Percentiles rank a stretch among this genome's conserved stretches.
Evolutionary conservation across 2,888 invertebrate species (phyloP).

Genomic region (Caenorhabditis sp.): DNA sequence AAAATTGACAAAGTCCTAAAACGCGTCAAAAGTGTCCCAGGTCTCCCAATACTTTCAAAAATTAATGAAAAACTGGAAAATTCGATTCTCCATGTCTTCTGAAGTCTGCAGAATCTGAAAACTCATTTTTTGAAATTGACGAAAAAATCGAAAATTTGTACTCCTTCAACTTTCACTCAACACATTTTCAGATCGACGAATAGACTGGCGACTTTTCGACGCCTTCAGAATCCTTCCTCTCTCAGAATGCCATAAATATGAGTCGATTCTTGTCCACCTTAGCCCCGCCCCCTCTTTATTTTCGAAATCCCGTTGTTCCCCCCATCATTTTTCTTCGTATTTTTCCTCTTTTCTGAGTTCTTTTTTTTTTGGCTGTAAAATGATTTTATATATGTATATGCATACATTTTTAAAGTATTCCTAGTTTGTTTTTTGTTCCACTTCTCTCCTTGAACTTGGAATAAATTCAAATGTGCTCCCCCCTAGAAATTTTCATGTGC

Average conservation of each 20-base stretch:
- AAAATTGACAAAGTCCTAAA: too few relatives aligned
- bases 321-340: neutral
- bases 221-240: too few relatives aligned
- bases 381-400: too few relatives aligned
- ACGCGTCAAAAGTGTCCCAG: too few relatives aligned
- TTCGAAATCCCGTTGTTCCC: neutral
- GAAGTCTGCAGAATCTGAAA: too few relatives aligned
- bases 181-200: conserved; percentile 43
- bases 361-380: conserved; percentile 39
- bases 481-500: neutral
- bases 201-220: neutral
- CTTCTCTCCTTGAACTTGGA: neutral
- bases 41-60: too few relatives aligned
- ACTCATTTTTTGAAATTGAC: neutral
- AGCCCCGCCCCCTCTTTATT: neutral
- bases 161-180: neutral
- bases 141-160: neutral
- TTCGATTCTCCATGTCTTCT: too few relatives aligned
- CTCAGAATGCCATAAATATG: conserved; percentile 34
- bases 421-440: neutral
- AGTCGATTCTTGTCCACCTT: conserved; percentile 36
- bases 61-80: too few relatives aligned
- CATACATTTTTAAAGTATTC: too few relatives aligned
- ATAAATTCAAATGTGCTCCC: too few relatives aligned
- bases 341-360: too few relatives aligned